Conservation (phyloP, 2,888 invertebrate genomes). For the Linhomoeus sp. region DNA sequence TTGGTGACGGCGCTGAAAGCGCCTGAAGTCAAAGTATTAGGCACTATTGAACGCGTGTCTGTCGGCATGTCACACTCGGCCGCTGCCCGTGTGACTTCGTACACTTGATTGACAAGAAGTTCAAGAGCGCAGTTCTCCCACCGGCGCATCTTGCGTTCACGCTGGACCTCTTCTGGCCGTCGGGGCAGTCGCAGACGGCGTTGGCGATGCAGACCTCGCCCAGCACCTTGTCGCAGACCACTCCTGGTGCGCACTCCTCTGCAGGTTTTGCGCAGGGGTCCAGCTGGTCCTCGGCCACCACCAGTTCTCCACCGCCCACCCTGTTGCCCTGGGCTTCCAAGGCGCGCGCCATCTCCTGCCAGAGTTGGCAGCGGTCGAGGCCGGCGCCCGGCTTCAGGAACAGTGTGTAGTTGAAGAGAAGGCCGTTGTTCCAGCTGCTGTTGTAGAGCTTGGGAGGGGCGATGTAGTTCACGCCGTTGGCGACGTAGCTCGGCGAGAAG, state of each 20-base stretch:
- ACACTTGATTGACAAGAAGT: too few relatives aligned
- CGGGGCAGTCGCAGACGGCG: slow-evolving; percentile 21
- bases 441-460: slow-evolving; percentile 26
- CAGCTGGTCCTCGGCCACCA: slow-evolving; percentile 12
- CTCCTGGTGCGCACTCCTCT: slow-evolving; percentile 18
- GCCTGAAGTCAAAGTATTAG: too few relatives aligned
- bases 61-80: too few relatives aligned
- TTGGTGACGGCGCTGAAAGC: too few relatives aligned
- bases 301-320: slow-evolving; percentile 10
- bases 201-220: slow-evolving; percentile 24
- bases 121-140: slow-evolving; percentile 14
- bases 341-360: slow-evolving; percentile 19
- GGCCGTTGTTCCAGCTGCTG: slow-evolving; percentile 22
- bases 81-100: too few relatives aligned
- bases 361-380: slow-evolving; percentile 18
- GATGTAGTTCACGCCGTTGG: slow-evolving; percentile 19
- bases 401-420: slow-evolving; percentile 19
- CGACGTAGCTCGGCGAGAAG: slow-evolving; percentile 17
- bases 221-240: slow-evolving; percentile 15
- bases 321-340: slow-evolving; percentile 12
- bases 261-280: slow-evolving; percentile 17
- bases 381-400: slow-evolving; percentile 7
- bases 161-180: slow-evolving; percentile 18
- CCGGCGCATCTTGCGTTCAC: slow-evolving; percentile 16
- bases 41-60: too few relatives aligned